Percentiles rank a stretch among this genome's conserved stretches.
phyloP scores from a whole-genome alignment of 2,888 invertebrate species.

The Ophion obscuratus region DNA sequence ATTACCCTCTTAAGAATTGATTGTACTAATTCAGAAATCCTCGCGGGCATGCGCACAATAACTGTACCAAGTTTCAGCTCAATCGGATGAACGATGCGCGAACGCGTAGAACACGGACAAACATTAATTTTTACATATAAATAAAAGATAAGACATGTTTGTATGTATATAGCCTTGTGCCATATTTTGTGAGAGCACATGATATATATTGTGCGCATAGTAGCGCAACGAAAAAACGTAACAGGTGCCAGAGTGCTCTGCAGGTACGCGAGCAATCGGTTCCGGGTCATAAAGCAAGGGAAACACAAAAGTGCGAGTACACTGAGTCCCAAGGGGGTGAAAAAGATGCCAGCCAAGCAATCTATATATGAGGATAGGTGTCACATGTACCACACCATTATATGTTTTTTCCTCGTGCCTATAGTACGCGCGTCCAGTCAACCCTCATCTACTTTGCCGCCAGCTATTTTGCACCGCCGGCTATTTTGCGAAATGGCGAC shows the following conservation, averaged over 20 bases:
- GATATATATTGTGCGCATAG: not conserved
- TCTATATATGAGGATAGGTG: not conserved
- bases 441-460: too few relatives aligned
- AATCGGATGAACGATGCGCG: too few relatives aligned
- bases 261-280: not conserved
- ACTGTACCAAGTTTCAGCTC: too few relatives aligned
- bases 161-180: not conserved
- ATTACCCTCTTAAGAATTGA: too few relatives aligned
- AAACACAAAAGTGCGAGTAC: slow-evolving; percentile 16
- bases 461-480: too few relatives aligned
- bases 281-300: slow-evolving; percentile 17
- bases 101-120: too few relatives aligned
- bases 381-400: too few relatives aligned
- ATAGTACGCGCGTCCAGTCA: not conserved
- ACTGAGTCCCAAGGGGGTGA: not conserved
- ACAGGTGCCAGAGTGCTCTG: slow-evolving; percentile 67
- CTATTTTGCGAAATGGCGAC: too few relatives aligned
- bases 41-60: too few relatives aligned
- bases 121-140: too few relatives aligned
- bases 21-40: too few relatives aligned
- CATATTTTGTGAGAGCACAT: not conserved
- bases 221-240: slow-evolving; percentile 65
- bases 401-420: not conserved
- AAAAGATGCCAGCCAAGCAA: slow-evolving; percentile 1
- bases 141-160: too few relatives aligned